Conservation (phyloP, 2,113 vertebrate genomes). For the Zosterops hypoxanthus region DNA sequence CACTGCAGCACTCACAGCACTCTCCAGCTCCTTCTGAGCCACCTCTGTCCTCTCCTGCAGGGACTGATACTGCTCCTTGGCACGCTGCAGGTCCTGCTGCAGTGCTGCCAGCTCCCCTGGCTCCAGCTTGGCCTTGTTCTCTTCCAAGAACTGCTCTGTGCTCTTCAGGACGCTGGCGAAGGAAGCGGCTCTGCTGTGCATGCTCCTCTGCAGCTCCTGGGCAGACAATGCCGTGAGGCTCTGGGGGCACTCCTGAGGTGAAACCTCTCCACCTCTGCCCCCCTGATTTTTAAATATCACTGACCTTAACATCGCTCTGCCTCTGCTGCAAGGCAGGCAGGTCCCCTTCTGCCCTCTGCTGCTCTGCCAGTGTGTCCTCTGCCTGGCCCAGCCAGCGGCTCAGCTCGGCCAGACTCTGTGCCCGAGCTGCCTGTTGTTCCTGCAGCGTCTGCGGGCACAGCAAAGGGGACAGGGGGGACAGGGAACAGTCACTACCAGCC, state of each 20-base stretch:
- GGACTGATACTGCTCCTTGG: constrained; percentile 84
- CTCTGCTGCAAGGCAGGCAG: constrained; percentile 82
- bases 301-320: constrained; percentile 87
- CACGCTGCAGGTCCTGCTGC: constrained; percentile 73
- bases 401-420: constrained; percentile 86
- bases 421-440: constrained; percentile 88
- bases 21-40: constrained; percentile 84
- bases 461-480: constrained; percentile 15
- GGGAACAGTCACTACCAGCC: neutral
- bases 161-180: constrained; percentile 82
- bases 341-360: constrained; percentile 68
- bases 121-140: constrained; percentile 82
- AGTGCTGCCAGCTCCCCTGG: constrained; percentile 80
- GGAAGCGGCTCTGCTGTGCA: constrained; percentile 78
- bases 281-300: accelerated
- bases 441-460: constrained; percentile 84
- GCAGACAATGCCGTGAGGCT: accelerated
- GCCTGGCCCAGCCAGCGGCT: constrained; percentile 84
- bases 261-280: neutral
- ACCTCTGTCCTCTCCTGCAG: constrained; percentile 79
- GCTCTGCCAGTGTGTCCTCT: constrained; percentile 75
- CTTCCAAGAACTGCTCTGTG: constrained; percentile 87
- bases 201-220: constrained; percentile 86
- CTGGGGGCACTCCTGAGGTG: accelerated
- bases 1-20: constrained; percentile 81